phyloP scores from a whole-genome alignment of 92 coral and sea anemone species.

The Pocillopora grandis region DNA sequence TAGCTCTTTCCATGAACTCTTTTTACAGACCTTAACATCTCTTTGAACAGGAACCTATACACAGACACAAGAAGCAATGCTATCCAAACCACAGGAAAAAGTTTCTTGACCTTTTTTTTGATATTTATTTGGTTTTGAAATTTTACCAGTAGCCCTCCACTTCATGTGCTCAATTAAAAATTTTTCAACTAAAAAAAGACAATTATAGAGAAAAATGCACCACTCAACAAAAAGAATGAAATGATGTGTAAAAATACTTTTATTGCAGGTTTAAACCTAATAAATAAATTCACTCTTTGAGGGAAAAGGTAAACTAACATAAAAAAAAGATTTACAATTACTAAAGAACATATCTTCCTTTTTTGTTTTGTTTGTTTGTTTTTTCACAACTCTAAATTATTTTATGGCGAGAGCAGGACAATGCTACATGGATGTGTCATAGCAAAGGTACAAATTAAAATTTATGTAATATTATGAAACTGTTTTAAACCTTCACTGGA shows the following conservation, averaged over 20 bases:
- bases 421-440: neutral
- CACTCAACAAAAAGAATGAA: neutral
- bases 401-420: neutral
- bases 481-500: no score
- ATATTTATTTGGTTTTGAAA: no score
- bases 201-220: neutral
- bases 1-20: no score
- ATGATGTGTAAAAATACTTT: slow-evolving; percentile 13
- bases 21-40: no score
- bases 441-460: no score
- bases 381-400: neutral
- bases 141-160: no score
- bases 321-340: neutral
- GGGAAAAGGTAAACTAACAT: neutral
- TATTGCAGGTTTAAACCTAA: slow-evolving; percentile 25
- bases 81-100: no score
- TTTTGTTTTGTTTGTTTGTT: neutral
- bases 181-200: neutral
- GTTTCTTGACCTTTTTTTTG: no score
- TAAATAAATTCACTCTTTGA: slow-evolving; percentile 19
- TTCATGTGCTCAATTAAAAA: no score
- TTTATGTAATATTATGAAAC: no score
- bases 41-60: no score
- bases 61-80: no score
- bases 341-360: neutral